Evolutionary conservation across 2,888 invertebrate species (phyloP), one percentile per base, ranked within the genome.

Genomic region (Diarsia brunnea): DNA sequence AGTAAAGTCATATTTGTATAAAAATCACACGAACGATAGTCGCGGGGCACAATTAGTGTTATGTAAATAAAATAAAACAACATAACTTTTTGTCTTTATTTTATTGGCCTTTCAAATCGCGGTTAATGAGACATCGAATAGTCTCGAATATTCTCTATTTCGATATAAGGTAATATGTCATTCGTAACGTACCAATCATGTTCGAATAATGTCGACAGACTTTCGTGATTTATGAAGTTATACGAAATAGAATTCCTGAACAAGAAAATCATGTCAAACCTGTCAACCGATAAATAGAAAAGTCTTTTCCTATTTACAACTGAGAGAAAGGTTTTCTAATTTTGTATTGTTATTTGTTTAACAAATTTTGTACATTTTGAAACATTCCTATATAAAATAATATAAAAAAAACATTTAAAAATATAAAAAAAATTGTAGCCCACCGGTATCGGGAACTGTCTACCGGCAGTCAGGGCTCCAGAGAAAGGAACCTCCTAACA

Each of bases 261-360:
- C 55, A 61, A 47, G 70, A 64, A 77, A 82, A 80, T 80, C 71
- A 69, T 43, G 53, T 69, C 53, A 61, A 55, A 12, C 64, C 55
- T 78, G 72, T 72, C 72, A 81, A 69, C 64, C 72, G 68, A 55
- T 16, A 77, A 81, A 81, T 82, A 53, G 68, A 14, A 65, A 77
- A 43, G 49, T 49, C 53, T 60, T 45, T 77, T 71, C 3, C 53
- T 72, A 69, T 77, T 65, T 68, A 60, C 14, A 71, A 8, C 7
- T 43, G 51, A 64, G 60, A 75, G 45, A 70, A 69, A 24, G 21
- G 47, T 64, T n/a, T n/a, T 45, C 67, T 70, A 68, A 82, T 75
- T 75, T 69, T 31, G 51, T 55, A 69, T 5, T 45, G 45, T 27
- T 65, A 64, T 21, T 45, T 58, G 45, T 51, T 49, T 16, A 45